Conservation (phyloP, 2,888 invertebrate species). For the Brenthis hecate region DNA sequence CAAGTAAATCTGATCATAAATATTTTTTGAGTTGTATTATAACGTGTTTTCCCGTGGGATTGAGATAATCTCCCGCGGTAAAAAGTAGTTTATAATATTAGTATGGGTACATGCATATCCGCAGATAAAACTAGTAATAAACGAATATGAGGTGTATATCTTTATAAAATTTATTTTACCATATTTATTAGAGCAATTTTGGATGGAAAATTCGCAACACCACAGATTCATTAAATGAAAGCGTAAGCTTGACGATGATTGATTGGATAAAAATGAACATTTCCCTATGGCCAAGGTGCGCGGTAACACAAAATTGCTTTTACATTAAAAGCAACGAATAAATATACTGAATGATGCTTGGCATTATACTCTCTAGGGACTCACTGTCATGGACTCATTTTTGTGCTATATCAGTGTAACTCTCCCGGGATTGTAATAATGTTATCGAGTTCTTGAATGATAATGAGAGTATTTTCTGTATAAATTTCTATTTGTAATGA, state of each 20-base stretch:
- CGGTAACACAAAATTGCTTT: constrained; percentile 75
- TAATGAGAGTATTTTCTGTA: constrained; percentile 3
- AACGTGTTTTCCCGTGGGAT: too few species aligned
- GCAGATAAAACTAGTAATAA: too few species aligned
- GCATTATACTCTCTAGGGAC: constrained; percentile 36
- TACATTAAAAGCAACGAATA: constrained; percentile 53
- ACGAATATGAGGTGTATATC: too few species aligned
- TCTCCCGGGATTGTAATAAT: constrained; percentile 24
- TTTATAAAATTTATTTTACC: too few species aligned
- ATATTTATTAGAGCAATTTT: constrained; percentile 6
- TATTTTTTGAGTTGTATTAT: too few species aligned
- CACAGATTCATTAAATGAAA: constrained; percentile 30
- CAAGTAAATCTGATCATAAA: too few species aligned
- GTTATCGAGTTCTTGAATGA: constrained; percentile 16
- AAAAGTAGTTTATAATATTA: too few species aligned
- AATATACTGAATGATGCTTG: constrained; percentile 34
- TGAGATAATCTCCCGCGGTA: too few species aligned
- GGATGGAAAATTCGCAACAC: constrained; percentile 17
- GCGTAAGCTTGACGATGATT: constrained; percentile 47
- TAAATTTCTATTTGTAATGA: not conserved
- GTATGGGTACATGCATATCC: too few species aligned
- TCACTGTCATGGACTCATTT: constrained; percentile 35
- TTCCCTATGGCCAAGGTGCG: constrained; percentile 51
- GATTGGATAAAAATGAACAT: constrained; percentile 56
- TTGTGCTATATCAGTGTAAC: constrained; percentile 31